Base-by-base conservation (phyloP, 2,888 invertebrate species). In the Venustoraphidia nigricollis region DNA sequence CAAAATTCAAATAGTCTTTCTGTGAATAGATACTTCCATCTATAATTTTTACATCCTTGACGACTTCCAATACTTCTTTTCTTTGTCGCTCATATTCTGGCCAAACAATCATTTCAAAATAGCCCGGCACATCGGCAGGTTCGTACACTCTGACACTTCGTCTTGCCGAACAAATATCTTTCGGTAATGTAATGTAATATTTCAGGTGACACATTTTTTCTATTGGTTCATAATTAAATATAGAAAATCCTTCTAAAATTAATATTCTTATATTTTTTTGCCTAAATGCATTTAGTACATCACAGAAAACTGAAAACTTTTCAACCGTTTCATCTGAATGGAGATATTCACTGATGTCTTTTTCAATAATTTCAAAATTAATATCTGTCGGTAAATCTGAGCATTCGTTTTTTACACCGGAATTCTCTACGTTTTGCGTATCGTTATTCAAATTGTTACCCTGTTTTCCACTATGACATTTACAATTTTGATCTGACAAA, bases 91-190 rank as follows among this genome's bases (percentile, higher is more conserved):
- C 58, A 62, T 92, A 87, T 59, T 81, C 79, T n/a, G 93, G 93
- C 93, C 94, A 95, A n/a, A 86, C 90, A 60, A 84, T 79, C 54
- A 67, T 67, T 41, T 93, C 89, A 68, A 93, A 93, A 70, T 94
- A 95, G 0, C 90, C 89, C 1, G 78, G 79, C 2, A 83, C 71
- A 68, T 95, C 93, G 1, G 93, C 85, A 14, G 94, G 94, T 46
- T 83, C 78, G 63, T 94, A 95, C n/a, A 70, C 64, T 36, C 87
- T 68, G 17, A 57, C 57, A 36, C 62, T 60, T 51, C 90, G 73
- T 17, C 91, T 71, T 35, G 70, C 56, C 55, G 66, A 67, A 58
- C 89, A 88, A 60, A 78, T 77, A 35, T 79, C 79, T 62, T 75
- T 78, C 45, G 75, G 73, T 58, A 89, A 64, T 40, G 79, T 76